Evolutionary conservation across 2,797 vertebrate species (phyloP), one percentile per base, ranked within the genome.

Genomic region (Malacoraja senta): DNA sequence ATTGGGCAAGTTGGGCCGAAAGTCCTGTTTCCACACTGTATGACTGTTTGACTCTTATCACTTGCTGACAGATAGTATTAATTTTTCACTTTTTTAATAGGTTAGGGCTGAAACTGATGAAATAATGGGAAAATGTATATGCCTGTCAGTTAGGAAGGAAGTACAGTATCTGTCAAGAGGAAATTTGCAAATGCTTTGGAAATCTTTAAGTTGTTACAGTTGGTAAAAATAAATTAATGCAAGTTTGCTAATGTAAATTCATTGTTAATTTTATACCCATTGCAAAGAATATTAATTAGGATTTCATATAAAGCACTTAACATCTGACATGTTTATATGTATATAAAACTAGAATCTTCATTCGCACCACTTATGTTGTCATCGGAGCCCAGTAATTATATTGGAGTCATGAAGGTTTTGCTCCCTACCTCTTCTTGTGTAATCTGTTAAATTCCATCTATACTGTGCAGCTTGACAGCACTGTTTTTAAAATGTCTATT

Each of bases 361-460:
- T 88, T 86, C 61, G 8, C n/a, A 65, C 7, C 84, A 88, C 68
- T 88, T 88, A 88, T 88, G 61, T 68, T 35, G 63, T 68, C n/a
- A 88, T 19, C 61, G 3, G n/a, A 88, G 15, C n/a, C 84, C n/a
- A 21, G 21, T 88, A 65, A 88, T 88, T 88, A 88, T 88, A 88
- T 32, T 35, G 17, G n/a, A 88, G 61, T 65, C 84, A 68, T 68
- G 84, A 88, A 88, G 84, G 21, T 35, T 1, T 17, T 88, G 58
- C 61, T 88, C 58, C 84, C 8, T 24, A 24, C 1, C 84, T 88
- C 15, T 78, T 35, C 3, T 32, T 35, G n/a, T 68, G 84, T 24
- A 65, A 8, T 68, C 15, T 88, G 84, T 65, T 68, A 88, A 88
- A 88, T 88, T 88, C 63, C n/a, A 88, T 13, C 21, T 88, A 68